phyloP scores from a whole-genome alignment of 1,140 invertebrate species.

The Mercenaria mercenaria region DNA sequence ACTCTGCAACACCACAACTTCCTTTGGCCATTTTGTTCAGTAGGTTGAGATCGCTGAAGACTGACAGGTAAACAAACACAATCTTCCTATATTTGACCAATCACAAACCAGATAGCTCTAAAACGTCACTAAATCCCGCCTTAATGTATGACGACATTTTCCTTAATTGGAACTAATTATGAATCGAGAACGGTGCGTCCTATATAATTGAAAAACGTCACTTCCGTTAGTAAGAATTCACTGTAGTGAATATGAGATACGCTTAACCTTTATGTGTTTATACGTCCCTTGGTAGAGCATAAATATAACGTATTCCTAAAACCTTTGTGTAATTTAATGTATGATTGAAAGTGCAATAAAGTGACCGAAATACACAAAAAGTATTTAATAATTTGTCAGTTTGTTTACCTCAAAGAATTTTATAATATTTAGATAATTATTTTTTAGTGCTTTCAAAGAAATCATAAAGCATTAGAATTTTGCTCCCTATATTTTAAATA shows the following conservation, averaged over 20 bases:
- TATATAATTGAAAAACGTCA: conserved; percentile 43
- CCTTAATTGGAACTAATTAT: conserved; percentile 68
- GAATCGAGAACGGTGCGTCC: conserved; percentile 36
- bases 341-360: too few species aligned
- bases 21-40: conserved; percentile 61
- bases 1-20: conserved; percentile 24
- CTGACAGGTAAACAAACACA: conserved; percentile 67
- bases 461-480: too few species aligned
- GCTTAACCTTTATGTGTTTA: too few species aligned
- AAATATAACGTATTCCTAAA: too few species aligned
- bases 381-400: too few species aligned
- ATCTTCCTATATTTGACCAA: conserved; percentile 38
- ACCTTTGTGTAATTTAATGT: too few species aligned
- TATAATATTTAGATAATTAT: too few species aligned
- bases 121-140: conserved; percentile 14
- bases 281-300: too few species aligned
- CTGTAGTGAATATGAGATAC: neutral
- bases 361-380: too few species aligned
- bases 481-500: too few species aligned
- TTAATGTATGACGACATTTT: conserved; percentile 47
- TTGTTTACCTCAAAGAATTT: too few species aligned
- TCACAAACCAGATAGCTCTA: neutral
- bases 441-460: too few species aligned
- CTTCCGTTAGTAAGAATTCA: conserved; percentile 25
- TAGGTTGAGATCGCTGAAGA: conserved; percentile 14